Conservation (phyloP, 2,113 vertebrate genomes). For the Gambusia affinis region DNA sequence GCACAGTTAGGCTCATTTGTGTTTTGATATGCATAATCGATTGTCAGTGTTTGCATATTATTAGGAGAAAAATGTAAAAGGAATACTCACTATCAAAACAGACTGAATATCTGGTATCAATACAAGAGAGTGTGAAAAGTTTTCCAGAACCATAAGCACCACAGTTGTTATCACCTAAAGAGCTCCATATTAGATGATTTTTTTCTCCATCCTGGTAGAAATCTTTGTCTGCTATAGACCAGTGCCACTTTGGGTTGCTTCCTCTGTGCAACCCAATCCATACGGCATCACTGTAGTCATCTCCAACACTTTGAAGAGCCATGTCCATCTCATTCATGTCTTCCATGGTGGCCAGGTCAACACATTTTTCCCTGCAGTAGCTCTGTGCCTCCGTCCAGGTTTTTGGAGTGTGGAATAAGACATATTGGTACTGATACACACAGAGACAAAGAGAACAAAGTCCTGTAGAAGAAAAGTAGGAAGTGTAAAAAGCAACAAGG, state of each 20-base stretch:
- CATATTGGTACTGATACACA: accelerated
- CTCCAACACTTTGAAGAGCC: background rate
- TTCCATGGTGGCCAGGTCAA: constrained; percentile 26
- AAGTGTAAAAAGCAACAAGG: background rate
- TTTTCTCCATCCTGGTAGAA: constrained; percentile 37
- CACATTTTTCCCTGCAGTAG: background rate
- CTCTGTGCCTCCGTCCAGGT: background rate
- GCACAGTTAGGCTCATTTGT: background rate
- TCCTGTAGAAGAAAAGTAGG: constrained; percentile 7
- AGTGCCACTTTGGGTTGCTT: background rate
- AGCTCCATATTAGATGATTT: background rate
- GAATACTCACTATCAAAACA: constrained; percentile 47
- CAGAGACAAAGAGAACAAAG: constrained; percentile 1
- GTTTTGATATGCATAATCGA: background rate
- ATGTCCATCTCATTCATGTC: constrained; percentile 8
- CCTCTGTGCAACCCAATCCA: constrained; percentile 21
- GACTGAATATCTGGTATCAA: accelerated
- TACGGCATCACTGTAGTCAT: background rate
- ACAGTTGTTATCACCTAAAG: background rate
- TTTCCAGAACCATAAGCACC: background rate
- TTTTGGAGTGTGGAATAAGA: background rate
- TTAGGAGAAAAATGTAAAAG: background rate
- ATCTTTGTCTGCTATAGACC: constrained; percentile 25
- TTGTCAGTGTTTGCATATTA: background rate
- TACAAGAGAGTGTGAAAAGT: accelerated